A percentile compares a stretch with the other conserved stretches of the same genome.
These are phyloP conservation scores for Tachysurus fulvidraco DNA, from an alignment of 2,113 vertebrate species.

Conservation along the genomic window DNA sequence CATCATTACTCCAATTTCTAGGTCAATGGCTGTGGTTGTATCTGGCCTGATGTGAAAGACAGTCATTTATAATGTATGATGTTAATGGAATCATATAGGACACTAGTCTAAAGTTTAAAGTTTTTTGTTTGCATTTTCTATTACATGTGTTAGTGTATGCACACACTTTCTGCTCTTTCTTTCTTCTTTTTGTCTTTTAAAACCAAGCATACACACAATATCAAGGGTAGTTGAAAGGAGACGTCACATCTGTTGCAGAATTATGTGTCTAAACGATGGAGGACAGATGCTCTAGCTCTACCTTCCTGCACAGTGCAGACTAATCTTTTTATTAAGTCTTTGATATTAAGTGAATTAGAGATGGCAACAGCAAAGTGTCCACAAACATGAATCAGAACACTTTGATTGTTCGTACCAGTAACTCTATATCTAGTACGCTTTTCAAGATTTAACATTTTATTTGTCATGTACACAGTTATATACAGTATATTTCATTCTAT, in stretches of 20 bases:
- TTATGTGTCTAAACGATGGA: background rate
- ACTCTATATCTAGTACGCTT: too few species aligned
- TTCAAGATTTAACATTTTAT: too few species aligned
- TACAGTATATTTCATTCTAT: too few species aligned
- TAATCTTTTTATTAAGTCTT: background rate
- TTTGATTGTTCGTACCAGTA: background rate
- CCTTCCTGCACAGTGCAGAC: background rate
- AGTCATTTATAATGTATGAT: background rate
- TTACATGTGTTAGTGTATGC: too few species aligned
- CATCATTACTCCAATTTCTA: constrained; percentile 50
- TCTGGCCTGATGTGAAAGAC: background rate
- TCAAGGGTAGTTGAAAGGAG: too few species aligned
- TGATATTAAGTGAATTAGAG: background rate
- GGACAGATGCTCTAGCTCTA: too few species aligned
- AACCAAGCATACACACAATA: background rate
- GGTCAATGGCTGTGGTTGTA: constrained; percentile 15
- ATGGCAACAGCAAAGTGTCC: background rate
- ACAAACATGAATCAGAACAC: background rate
- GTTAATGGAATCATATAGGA: background rate
- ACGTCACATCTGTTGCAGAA: too few species aligned
- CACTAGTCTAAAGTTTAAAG: too few species aligned
- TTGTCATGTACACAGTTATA: too few species aligned
- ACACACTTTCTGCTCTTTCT: too few species aligned
- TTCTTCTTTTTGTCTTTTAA: background rate
- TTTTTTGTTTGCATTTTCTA: too few species aligned